Percentiles rank a stretch among this genome's conserved stretches.
Evolutionary conservation across 1,140 invertebrate species (phyloP).

Genomic region (Drosophila punjabiensis): DNA sequence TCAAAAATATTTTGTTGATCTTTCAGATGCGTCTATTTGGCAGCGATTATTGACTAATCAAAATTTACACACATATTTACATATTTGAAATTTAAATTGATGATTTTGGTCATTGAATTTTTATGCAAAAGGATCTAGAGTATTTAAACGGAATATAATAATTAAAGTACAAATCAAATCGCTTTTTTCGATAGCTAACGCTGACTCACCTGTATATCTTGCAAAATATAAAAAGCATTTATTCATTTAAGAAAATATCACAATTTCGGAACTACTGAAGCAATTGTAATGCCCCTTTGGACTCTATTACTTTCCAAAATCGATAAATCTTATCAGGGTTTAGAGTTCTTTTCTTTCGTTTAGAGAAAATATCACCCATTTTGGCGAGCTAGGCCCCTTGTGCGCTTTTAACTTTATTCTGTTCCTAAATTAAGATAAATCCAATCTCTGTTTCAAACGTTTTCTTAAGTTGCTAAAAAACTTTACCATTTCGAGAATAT

Average conservation of each 20-base stretch:
- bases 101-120: background rate
- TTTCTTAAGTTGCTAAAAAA: no score
- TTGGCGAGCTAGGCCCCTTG: background rate
- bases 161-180: background rate
- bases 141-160: background rate
- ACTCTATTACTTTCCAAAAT: background rate
- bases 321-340: background rate
- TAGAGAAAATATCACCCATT: background rate
- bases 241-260: background rate
- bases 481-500: background rate
- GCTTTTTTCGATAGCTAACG: background rate
- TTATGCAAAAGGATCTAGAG: no score
- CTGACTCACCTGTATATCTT: background rate
- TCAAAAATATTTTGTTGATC: constrained; percentile 45
- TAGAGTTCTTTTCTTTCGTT: no score
- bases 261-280: background rate
- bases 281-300: background rate
- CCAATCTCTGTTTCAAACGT: no score
- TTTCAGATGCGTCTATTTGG: constrained; percentile 37
- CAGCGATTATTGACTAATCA: constrained; percentile 44
- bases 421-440: no score
- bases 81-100: constrained; percentile 3
- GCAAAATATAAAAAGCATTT: background rate
- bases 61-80: constrained; percentile 21
- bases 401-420: no score